These are phyloP conservation scores for Eleginops maclovinus DNA, from an alignment of 2,113 vertebrate genomes.

Conservation along the genomic window DNA sequence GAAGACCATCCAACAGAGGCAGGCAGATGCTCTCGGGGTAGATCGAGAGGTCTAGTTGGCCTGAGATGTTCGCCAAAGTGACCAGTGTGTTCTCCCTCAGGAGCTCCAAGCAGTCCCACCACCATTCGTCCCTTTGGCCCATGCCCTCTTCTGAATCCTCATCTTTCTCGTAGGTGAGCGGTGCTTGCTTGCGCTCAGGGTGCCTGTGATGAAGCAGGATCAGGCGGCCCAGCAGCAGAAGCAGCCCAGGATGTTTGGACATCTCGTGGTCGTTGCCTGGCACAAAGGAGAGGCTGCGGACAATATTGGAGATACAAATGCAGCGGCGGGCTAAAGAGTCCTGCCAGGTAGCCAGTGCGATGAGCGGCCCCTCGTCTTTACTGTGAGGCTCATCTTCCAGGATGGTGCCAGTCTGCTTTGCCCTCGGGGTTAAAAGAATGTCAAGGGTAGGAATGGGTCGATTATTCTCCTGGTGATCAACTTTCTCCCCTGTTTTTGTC, in stretches of 20 bases:
- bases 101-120: slow-evolving; percentile 99
- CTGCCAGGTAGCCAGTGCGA: slow-evolving; percentile 95
- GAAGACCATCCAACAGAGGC: slow-evolving; percentile 96
- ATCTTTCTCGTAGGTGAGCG: slow-evolving; percentile 97
- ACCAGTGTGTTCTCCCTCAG: slow-evolving; percentile 98
- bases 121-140: slow-evolving; percentile 97
- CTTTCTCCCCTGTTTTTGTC: slow-evolving; percentile 36
- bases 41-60: slow-evolving; percentile 96
- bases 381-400: slow-evolving; percentile 99
- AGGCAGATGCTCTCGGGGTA: slow-evolving; percentile 98
- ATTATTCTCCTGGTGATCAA: slow-evolving; percentile 80
- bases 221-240: slow-evolving; percentile 95
- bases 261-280: slow-evolving; percentile 98
- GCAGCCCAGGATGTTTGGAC: slow-evolving; percentile 96
- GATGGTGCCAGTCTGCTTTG: slow-evolving; percentile 87
- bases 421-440: slow-evolving; percentile 77
- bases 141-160: slow-evolving; percentile 95
- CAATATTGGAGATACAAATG: slow-evolving; percentile 95
- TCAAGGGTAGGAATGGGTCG: slow-evolving; percentile 84
- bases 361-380: slow-evolving; percentile 96
- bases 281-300: slow-evolving; percentile 98
- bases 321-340: slow-evolving; percentile 96
- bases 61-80: slow-evolving; percentile 98
- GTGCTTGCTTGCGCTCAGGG: slow-evolving; percentile 96
- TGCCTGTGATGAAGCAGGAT: slow-evolving; percentile 97